Base-by-base conservation (phyloP, 2,888 invertebrate genomes). In the Caenorhabditis imperialis region DNA sequence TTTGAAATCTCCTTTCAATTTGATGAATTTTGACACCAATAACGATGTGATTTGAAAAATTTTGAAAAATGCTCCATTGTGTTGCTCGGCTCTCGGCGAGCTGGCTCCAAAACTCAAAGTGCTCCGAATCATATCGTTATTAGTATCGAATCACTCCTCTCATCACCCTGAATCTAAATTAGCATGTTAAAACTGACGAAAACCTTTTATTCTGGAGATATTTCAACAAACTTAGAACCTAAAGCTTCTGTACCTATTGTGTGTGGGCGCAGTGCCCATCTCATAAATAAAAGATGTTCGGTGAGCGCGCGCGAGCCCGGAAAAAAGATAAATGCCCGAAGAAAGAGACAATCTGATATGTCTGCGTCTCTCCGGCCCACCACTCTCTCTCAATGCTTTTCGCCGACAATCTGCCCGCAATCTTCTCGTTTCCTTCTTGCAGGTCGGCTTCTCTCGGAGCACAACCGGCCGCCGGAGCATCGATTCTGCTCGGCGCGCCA, bases 261-360 rank as follows among this genome's bases (percentile, higher is more conserved):
- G n/a, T n/a, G n/a, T n/a, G n/a, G n/a, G n/a, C n/a, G n/a, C 30
- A 30, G 30, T 30, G 10, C 30, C 30, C 54, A 38, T 20, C 22
- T 57, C 57, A 67, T 67, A 51, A 67, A 67, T 67, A 67, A 67
- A 51, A 67, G 65, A 57, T 57, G 67, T 67, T 67, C 67, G 57
- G n/a, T n/a, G 20, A 20, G 23, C 23, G n/a, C 45, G 3, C 45
- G 3, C n/a, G 2, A 3, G 3, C 27, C 45, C 10, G 42, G 16
- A 58, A 67, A 63, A 48, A 57, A 65, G 65, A 65, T 65, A 65
- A 67, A 67, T 44, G 57, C 18, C 47, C 47, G 35, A 37, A 8
- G 47, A 16, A 33, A 18, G 10, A 14, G 30, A 16, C 44, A 50
- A 62, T 62, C 61, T 62, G 62, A 54, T 42, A 50, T 55, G 48